phyloP scores from a whole-genome alignment of 1,140 invertebrate genomes.

The Eumeta japonica region DNA sequence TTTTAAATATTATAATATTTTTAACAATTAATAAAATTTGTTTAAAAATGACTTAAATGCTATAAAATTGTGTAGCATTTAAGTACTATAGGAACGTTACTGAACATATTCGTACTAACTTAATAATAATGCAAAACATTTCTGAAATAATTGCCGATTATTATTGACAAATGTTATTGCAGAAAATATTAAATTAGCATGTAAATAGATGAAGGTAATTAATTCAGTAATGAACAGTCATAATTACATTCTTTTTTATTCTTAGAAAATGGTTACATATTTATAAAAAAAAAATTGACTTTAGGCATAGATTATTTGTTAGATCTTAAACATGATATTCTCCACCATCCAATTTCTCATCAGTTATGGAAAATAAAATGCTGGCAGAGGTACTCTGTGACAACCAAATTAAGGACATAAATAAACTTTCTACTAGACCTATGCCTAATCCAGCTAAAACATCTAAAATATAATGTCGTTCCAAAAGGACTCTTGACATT shows the following conservation, averaged over 20 bases:
- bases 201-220: no score
- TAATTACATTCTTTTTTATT: no score
- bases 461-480: slow-evolving; percentile 86
- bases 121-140: background rate
- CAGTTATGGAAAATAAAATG: slow-evolving; percentile 40
- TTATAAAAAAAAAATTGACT: no score
- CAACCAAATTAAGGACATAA: slow-evolving; percentile 71
- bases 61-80: no score
- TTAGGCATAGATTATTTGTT: no score
- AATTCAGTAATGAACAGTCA: no score
- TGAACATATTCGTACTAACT: no score
- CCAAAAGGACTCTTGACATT: slow-evolving; percentile 71
- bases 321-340: slow-evolving; percentile 41
- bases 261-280: no score
- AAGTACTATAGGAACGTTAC: no score
- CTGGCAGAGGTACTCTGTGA: slow-evolving; percentile 39
- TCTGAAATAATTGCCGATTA: background rate
- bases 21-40: background rate
- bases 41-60: no score
- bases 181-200: no score
- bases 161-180: background rate
- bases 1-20: background rate
- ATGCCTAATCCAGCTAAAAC: slow-evolving; percentile 73
- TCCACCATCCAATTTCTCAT: slow-evolving; percentile 48
- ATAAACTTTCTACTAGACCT: slow-evolving; percentile 71